Evolutionary conservation across 2,888 invertebrate genomes (phyloP).

Genomic region (Pachliopta kotzebuea): DNA sequence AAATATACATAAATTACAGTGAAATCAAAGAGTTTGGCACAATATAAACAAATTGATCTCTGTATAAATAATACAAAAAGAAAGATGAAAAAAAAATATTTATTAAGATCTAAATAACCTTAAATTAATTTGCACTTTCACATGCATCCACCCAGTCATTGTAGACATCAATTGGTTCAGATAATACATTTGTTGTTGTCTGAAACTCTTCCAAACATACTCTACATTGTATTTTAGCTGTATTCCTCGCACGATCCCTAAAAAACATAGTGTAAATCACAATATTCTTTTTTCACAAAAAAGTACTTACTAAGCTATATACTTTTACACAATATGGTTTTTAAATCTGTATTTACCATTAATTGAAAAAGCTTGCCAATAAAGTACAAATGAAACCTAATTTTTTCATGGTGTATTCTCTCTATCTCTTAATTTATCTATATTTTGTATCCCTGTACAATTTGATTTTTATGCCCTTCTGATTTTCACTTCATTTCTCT

Average conservation of each 20-base stretch:
- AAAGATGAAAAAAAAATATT: conserved; percentile 34
- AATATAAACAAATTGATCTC: background rate
- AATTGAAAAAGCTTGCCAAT: no score
- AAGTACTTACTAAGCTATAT: no score
- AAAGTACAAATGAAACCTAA: no score
- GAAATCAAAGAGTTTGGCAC: conserved; percentile 15
- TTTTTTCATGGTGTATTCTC: no score
- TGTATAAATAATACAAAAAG: conserved; percentile 26
- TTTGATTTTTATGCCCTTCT: no score
- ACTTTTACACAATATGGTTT: no score
- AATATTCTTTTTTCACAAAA: background rate
- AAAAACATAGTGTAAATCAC: conserved; percentile 42
- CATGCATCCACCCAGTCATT: conserved; percentile 99
- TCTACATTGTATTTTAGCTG: conserved; percentile 96
- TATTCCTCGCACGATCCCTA: conserved; percentile 97
- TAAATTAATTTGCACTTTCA: conserved; percentile 88
- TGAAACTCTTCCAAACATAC: conserved; percentile 99
- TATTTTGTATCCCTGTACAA: no score
- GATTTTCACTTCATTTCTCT: no score
- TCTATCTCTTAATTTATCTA: no score
- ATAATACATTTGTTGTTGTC: conserved; percentile 96
- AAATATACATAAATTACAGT: conserved; percentile 1
- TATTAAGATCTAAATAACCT: conserved; percentile 36
- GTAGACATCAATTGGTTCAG: conserved; percentile 99
- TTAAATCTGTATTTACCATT: no score